phyloP scores from a whole-genome alignment of 2,888 invertebrate species.

The Flabesymbios commensalis region DNA sequence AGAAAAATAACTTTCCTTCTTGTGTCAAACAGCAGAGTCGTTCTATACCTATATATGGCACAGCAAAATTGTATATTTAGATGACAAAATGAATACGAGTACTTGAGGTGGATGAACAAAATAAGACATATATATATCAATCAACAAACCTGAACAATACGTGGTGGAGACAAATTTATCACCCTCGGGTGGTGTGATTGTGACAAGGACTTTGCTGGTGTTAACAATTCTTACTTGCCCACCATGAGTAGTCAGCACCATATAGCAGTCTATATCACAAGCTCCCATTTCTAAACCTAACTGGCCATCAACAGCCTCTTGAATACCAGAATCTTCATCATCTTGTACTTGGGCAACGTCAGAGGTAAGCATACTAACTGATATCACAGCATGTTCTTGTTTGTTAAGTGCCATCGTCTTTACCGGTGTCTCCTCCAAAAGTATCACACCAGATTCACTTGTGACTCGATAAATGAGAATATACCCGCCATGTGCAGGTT shows the following conservation, averaged over 20 bases:
- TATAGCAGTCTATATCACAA: slow-evolving; percentile 58
- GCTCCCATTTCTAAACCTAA: not conserved
- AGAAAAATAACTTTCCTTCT: slow-evolving; percentile 79
- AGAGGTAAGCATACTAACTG: slow-evolving; percentile 46
- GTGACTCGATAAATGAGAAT: slow-evolving; percentile 22
- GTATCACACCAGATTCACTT: slow-evolving; percentile 61
- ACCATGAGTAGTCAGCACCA: slow-evolving; percentile 76
- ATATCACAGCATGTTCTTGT: slow-evolving; percentile 39
- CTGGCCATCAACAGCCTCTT: no score
- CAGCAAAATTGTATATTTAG: no score
- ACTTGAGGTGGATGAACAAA: no score
- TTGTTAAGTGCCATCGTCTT: slow-evolving; percentile 48
- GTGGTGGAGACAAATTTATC: slow-evolving; percentile 75
- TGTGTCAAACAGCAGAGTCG: slow-evolving; percentile 82
- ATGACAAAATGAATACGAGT: no score
- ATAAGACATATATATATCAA: not conserved
- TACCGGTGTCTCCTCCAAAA: slow-evolving; percentile 69
- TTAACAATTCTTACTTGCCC: slow-evolving; percentile 77
- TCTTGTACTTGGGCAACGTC: slow-evolving; percentile 45
- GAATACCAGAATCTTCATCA: slow-evolving; percentile 46
- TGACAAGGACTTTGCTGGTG: slow-evolving; percentile 72
- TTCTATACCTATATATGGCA: slow-evolving; percentile 73
- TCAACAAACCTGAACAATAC: slow-evolving; percentile 70
- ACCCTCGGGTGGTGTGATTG: slow-evolving; percentile 60
- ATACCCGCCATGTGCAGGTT: slow-evolving; percentile 9